Evolutionary conservation across 2,113 vertebrate species (phyloP).

Genomic region (Callospermophilus lateralis): DNA sequence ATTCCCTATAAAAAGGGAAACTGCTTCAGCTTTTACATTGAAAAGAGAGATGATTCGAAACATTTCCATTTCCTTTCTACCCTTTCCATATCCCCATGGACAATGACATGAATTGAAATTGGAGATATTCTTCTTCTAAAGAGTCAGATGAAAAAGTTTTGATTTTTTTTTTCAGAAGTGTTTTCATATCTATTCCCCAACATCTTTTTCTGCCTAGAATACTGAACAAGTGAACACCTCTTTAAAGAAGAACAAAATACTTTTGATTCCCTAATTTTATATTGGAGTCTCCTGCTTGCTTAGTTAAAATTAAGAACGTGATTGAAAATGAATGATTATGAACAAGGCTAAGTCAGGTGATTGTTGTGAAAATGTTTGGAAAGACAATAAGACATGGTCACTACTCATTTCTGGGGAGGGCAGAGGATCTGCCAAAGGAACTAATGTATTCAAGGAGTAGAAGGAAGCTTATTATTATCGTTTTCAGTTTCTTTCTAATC

Average conservation of each 20-base stretch:
- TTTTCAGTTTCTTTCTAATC: neutral
- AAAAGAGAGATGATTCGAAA: constrained; percentile 12
- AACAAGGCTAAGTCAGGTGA: neutral
- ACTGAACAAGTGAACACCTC: neutral
- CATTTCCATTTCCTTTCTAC: neutral
- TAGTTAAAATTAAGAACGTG: neutral
- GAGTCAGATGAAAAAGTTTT: neutral
- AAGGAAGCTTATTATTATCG: neutral
- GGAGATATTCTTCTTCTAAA: neutral
- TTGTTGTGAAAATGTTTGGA: neutral
- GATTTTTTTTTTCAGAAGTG: neutral
- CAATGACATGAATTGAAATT: neutral
- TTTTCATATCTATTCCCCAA: neutral
- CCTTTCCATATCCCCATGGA: neutral
- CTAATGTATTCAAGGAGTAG: neutral
- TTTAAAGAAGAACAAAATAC: neutral
- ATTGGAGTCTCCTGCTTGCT: neutral
- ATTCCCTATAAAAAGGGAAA: constrained; percentile 31
- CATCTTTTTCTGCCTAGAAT: neutral
- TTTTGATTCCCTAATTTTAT: neutral
- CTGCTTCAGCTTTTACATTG: neutral
- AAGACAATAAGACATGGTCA: neutral
- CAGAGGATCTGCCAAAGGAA: neutral
- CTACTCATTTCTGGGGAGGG: neutral
- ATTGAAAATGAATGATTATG: neutral